A percentile compares a stretch with the other conserved stretches of the same genome.
Evolutionary conservation across 2,113 vertebrate species (phyloP).

Genomic region (Ramphastos sulfuratus): DNA sequence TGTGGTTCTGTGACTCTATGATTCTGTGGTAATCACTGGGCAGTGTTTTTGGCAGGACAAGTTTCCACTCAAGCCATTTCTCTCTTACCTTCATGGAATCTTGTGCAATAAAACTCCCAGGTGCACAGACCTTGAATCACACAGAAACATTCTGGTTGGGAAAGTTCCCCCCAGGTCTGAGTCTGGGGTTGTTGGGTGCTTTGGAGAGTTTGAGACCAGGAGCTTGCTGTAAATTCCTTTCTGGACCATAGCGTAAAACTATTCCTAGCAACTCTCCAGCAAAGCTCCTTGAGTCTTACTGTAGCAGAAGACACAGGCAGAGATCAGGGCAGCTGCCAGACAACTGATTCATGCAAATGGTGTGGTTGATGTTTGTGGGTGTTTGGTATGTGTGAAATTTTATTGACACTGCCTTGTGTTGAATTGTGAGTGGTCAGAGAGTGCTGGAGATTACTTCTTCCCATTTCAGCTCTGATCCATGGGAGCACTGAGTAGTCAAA

Average conservation of each 20-base stretch:
- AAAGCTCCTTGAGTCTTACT: neutral
- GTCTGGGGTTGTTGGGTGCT: neutral
- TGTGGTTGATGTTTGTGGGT: neutral
- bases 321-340: neutral
- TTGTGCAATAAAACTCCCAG: neutral
- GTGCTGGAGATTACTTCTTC: neutral
- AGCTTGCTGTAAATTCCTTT: neutral
- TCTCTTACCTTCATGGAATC: neutral
- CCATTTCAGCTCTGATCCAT: neutral
- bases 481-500: neutral
- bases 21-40: neutral
- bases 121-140: neutral
- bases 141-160: no score
- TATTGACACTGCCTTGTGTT: fast-evolving
- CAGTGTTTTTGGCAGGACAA: neutral
- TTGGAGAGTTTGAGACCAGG: neutral
- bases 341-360: neutral
- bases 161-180: neutral
- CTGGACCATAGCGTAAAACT: neutral
- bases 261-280: neutral
- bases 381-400: neutral
- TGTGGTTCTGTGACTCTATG: no score
- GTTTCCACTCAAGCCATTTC: neutral
- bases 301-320: neutral
- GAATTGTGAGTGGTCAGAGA: neutral